These are phyloP conservation scores for Uromys caudimaculatus DNA, from an alignment of 2,797 vertebrate genomes.

Conservation along the genomic window DNA sequence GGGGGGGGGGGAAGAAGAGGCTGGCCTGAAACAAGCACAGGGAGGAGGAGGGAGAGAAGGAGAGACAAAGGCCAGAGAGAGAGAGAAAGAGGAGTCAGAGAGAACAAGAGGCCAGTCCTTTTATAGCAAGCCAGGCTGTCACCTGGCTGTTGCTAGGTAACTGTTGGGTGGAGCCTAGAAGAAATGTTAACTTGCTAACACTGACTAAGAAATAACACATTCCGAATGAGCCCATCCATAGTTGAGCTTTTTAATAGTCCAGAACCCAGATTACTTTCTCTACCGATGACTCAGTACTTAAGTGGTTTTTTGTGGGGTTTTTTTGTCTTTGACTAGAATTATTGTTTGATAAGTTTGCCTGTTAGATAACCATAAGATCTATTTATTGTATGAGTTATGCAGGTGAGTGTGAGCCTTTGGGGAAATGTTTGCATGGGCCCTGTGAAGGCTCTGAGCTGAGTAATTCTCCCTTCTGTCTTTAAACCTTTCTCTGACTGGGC, in stretches of 20 bases:
- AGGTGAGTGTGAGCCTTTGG: background rate
- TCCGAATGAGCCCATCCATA: background rate
- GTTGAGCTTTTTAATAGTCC: constrained; percentile 33
- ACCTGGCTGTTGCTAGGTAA: background rate
- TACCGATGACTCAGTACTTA: background rate
- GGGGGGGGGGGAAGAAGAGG: background rate
- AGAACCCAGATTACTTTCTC: constrained; percentile 52
- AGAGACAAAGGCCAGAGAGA: background rate
- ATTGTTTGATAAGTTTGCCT: constrained; percentile 30
- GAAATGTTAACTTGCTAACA: background rate
- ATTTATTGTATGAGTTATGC: constrained; percentile 2
- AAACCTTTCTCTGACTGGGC: constrained; percentile 8
- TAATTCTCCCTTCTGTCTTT: background rate
- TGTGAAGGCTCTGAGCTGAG: background rate
- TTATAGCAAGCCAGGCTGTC: background rate
- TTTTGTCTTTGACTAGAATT: constrained; percentile 37
- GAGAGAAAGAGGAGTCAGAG: too few relatives aligned
- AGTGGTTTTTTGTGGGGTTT: background rate
- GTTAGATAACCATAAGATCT: background rate
- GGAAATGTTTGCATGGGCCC: background rate
- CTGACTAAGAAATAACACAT: constrained; percentile 40
- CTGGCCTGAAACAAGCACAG: background rate
- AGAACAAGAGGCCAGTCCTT: background rate
- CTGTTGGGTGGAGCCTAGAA: background rate
- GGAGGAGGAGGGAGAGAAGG: accelerated